A percentile compares a stretch with the other conserved stretches of the same genome.
phyloP scores from a whole-genome alignment of 1,140 invertebrate species.

The Scaptodrosophila lebanonensis region DNA sequence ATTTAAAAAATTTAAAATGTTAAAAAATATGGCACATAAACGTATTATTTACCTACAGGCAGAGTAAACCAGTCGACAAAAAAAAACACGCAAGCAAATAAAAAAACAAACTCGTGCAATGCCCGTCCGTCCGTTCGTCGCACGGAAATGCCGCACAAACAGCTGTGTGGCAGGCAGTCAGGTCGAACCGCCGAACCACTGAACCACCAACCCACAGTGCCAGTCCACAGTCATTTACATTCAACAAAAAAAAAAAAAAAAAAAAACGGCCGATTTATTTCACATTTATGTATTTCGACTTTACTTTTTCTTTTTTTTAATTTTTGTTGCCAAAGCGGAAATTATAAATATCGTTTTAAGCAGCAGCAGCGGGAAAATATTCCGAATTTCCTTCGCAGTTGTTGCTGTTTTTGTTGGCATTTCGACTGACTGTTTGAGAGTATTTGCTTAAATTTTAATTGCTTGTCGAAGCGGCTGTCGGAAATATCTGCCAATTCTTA shows the following conservation, averaged over 20 bases:
- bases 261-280: no score
- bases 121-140: no score
- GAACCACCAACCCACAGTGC: neutral
- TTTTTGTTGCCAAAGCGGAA: constrained; percentile 53
- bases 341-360: constrained; percentile 61
- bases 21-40: constrained; percentile 51
- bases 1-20: constrained; percentile 30
- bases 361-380: constrained; percentile 11
- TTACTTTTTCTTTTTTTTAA: constrained; percentile 11
- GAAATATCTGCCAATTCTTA: constrained; percentile 62
- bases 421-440: constrained; percentile 18
- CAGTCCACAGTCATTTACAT: neutral
- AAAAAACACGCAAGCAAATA: constrained; percentile 31
- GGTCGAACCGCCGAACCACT: neutral
- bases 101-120: no score
- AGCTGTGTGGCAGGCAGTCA: constrained; percentile 51
- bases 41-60: constrained; percentile 46
- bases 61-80: constrained; percentile 10
- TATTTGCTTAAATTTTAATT: constrained; percentile 40
- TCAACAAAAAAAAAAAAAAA: no score
- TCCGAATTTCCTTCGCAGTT: constrained; percentile 24
- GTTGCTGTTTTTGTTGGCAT: constrained; percentile 39
- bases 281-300: neutral
- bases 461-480: constrained; percentile 45
- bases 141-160: constrained; percentile 27